These are phyloP conservation scores for Crioceris asparagi DNA, from an alignment of 2,888 invertebrate species.

Conservation along the genomic window DNA sequence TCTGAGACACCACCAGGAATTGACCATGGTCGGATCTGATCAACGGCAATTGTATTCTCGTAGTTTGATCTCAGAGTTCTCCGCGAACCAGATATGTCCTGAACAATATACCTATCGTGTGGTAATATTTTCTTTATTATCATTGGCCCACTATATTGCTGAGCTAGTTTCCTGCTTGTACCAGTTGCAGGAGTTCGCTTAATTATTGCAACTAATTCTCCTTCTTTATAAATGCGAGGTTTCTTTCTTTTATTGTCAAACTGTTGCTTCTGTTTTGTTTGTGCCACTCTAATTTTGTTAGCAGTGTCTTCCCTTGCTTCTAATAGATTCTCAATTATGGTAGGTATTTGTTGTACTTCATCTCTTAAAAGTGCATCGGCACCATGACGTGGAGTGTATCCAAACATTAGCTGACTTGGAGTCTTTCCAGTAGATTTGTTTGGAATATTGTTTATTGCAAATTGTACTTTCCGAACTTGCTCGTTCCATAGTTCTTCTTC, in stretches of 20 bases:
- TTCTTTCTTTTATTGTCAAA: constrained; percentile 13
- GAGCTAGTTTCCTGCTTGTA: constrained; percentile 11
- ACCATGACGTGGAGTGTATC: constrained; percentile 11
- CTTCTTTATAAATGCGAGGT: constrained; percentile 11
- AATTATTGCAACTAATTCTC: constrained; percentile 13
- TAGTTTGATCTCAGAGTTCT: constrained; percentile 13
- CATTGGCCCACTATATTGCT: constrained; percentile 15
- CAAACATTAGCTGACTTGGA: constrained; percentile 13
- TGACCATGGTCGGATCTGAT: constrained; percentile 12
- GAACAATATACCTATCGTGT: constrained; percentile 15
- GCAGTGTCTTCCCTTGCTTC: too few species aligned
- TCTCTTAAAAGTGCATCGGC: constrained; percentile 9
- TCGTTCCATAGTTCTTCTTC: constrained; percentile 30
- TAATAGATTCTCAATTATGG: too few species aligned
- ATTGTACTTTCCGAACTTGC: constrained; percentile 25
- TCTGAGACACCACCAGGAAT: constrained; percentile 8
- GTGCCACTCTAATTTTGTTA: too few species aligned
- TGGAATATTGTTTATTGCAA: constrained; percentile 23
- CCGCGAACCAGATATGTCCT: constrained; percentile 10
- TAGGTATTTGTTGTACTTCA: constrained; percentile 10
- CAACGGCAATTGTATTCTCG: constrained; percentile 12
- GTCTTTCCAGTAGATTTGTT: constrained; percentile 13
- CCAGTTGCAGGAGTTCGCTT: constrained; percentile 7
- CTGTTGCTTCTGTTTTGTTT: constrained; percentile 12
- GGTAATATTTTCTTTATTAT: constrained; percentile 12